These are phyloP conservation scores for Melanerpes formicivorus DNA, from an alignment of 2,113 vertebrate species.

Conservation along the genomic window DNA sequence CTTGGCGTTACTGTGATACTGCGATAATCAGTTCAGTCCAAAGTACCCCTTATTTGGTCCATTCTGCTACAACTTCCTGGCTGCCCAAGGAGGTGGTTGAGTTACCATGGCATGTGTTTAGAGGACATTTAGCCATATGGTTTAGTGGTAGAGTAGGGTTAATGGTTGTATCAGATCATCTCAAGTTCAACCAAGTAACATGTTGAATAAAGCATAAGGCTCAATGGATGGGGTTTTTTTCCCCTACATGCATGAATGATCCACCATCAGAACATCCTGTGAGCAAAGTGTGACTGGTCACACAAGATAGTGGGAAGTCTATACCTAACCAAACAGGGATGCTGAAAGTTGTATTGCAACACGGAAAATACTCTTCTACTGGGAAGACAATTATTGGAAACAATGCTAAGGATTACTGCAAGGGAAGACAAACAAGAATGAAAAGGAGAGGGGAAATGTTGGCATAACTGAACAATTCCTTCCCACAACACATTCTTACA, in stretches of 20 bases:
- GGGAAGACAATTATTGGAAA: not conserved
- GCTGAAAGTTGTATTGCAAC: not conserved
- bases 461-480: not conserved
- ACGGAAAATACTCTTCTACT: not conserved
- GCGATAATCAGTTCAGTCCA: not conserved
- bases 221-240: too few species aligned
- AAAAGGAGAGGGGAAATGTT: not conserved
- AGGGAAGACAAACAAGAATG: not conserved
- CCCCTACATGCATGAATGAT: not conserved
- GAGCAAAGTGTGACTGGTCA: fast-evolving
- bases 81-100: too few species aligned
- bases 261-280: too few species aligned
- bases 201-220: too few species aligned
- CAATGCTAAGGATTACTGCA: not conserved
- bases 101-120: too few species aligned
- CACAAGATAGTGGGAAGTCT: not conserved
- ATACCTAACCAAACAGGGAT: fast-evolving
- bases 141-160: too few species aligned
- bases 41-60: not conserved
- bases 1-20: too few species aligned
- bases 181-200: too few species aligned
- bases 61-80: not conserved
- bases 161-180: too few species aligned
- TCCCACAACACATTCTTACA: not conserved
- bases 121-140: too few species aligned